These are phyloP conservation scores for Podarcis muralis DNA, from an alignment of 2,113 vertebrate species.

Conservation along the genomic window DNA sequence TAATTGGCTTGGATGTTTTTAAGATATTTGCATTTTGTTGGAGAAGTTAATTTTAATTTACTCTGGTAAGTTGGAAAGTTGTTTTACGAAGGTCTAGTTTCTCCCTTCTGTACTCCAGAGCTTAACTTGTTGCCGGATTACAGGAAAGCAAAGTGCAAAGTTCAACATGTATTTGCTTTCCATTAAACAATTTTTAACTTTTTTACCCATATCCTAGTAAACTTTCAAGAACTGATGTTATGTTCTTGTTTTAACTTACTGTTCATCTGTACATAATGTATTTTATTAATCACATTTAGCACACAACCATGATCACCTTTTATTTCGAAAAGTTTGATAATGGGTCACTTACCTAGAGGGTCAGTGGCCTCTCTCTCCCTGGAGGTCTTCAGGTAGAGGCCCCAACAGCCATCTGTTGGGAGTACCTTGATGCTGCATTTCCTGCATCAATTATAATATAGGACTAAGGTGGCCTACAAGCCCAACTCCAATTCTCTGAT, in stretches of 20 bases:
- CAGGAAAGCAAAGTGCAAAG: neutral
- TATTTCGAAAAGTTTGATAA: neutral
- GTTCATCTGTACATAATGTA: conserved; percentile 17
- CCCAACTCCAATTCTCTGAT: too few species aligned
- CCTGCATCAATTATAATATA: neutral
- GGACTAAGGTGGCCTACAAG: too few species aligned
- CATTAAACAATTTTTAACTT: neutral
- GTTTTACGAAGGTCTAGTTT: neutral
- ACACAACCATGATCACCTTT: neutral
- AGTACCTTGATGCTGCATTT: neutral
- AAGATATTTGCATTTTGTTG: conserved; percentile 78
- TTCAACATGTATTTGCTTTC: conserved; percentile 9
- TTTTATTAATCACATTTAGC: conserved; percentile 33
- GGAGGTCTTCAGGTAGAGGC: neutral
- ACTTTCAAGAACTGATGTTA: conserved; percentile 47
- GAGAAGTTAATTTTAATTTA: conserved; percentile 72
- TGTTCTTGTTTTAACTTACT: neutral
- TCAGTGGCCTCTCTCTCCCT: neutral
- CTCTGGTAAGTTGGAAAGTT: conserved; percentile 56
- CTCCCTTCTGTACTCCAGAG: neutral
- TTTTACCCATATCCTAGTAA: conserved; percentile 32
- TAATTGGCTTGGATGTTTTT: conserved; percentile 78
- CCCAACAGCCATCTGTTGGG: neutral
- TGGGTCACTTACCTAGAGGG: neutral
- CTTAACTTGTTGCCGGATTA: conserved; percentile 28